These are phyloP conservation scores for Synaphobranchus kaupii DNA, from an alignment of 2,797 vertebrate genomes.

Conservation along the genomic window DNA sequence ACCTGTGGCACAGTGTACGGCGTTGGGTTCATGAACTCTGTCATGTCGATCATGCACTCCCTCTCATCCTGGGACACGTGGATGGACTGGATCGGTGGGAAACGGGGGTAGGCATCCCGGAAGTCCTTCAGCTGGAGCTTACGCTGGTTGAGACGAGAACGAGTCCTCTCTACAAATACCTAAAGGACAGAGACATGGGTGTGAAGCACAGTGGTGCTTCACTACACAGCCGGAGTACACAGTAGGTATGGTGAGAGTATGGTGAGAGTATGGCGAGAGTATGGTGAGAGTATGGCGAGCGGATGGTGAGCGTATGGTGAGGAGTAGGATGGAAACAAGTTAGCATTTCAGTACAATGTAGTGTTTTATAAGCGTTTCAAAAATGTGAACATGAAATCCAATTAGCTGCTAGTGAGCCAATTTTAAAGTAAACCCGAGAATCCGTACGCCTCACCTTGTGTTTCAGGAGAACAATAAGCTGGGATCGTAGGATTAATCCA, in stretches of 20 bases:
- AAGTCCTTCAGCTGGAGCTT: constrained; percentile 95
- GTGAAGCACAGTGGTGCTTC: not conserved
- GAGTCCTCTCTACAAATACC: constrained; percentile 92
- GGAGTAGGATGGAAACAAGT: no score
- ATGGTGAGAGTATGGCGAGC: no score
- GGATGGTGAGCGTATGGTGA: no score
- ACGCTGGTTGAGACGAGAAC: constrained; percentile 76
- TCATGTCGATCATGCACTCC: constrained; percentile 95
- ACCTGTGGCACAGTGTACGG: constrained; percentile 96
- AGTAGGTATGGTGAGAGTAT: no score
- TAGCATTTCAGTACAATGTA: no score
- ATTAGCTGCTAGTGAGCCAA: not conserved
- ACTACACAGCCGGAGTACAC: not conserved
- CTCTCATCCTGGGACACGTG: constrained; percentile 97
- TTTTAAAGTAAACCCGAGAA: not conserved
- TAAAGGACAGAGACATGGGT: constrained; percentile 42
- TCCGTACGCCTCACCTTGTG: constrained; percentile 84
- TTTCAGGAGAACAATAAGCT: constrained; percentile 95
- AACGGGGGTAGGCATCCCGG: constrained; percentile 93
- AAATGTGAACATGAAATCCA: not conserved
- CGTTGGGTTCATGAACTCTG: constrained; percentile 95
- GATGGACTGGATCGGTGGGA: constrained; percentile 97
- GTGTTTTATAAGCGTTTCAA: not conserved
- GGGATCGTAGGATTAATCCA: constrained; percentile 93
- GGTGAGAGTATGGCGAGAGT: no score